Conservation (phyloP, 2,888 invertebrate species). For the Ephialtes manifestator region DNA sequence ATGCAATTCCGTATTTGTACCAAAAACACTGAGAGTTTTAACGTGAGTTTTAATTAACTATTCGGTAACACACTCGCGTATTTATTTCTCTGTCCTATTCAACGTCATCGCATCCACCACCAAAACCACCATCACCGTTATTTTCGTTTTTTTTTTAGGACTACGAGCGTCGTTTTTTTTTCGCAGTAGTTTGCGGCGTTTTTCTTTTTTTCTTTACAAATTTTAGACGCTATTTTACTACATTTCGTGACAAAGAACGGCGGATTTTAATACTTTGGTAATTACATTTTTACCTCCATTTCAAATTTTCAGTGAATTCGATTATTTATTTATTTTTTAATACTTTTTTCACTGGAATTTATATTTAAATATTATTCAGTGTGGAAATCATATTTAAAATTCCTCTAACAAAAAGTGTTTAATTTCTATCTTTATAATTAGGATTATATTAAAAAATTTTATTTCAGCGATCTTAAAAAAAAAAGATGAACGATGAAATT, state of each 20-base stretch:
- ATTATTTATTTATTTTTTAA: neutral
- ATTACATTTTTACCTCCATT: too few relatives aligned
- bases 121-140: neutral
- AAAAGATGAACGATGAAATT: too few relatives aligned
- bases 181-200: neutral
- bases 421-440: too few relatives aligned
- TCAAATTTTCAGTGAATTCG: too few relatives aligned
- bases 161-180: neutral
- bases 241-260: too few relatives aligned
- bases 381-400: too few relatives aligned
- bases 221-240: neutral
- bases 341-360: too few relatives aligned
- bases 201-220: neutral
- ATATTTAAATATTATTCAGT: too few relatives aligned
- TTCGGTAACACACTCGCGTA: slow-evolving; percentile 52
- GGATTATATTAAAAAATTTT: too few relatives aligned
- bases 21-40: slow-evolving; percentile 67
- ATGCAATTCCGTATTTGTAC: slow-evolving; percentile 81
- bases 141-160: neutral
- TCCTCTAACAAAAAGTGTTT: too few relatives aligned
- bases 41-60: slow-evolving; percentile 58
- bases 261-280: neutral
- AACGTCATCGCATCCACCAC: neutral
- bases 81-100: slow-evolving; percentile 8
- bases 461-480: too few relatives aligned